Conservation (phyloP, 30 jellyfish, hydroid and myxozoan species). For the Aurelia coerulea region DNA sequence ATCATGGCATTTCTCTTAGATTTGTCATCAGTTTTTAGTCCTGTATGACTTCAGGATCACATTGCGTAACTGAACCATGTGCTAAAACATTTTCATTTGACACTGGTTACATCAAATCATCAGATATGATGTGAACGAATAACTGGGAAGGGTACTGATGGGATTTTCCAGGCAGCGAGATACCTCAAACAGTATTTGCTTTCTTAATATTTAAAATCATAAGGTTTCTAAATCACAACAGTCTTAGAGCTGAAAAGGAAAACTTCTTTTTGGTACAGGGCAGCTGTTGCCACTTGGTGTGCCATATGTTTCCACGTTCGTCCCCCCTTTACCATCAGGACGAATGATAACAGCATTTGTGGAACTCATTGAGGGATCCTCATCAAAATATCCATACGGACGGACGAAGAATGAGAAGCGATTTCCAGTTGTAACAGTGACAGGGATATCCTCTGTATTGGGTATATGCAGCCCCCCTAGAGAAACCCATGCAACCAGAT, state of each 20-base stretch:
- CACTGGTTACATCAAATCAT: no score
- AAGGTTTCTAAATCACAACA: no score
- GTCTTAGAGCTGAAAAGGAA: background rate
- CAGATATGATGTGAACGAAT: no score
- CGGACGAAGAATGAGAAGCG: slow-evolving; percentile 66
- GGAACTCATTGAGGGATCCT: slow-evolving; percentile 86
- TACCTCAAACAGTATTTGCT: no score
- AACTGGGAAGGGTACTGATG: no score
- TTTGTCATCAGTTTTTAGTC: no score
- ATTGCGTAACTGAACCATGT: no score
- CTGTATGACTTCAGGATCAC: no score
- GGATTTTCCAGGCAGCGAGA: no score
- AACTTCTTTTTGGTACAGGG: slow-evolving; percentile 51
- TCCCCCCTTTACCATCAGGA: slow-evolving; percentile 48
- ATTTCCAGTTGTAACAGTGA: slow-evolving; percentile 77
- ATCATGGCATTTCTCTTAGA: no score
- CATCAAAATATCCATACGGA: slow-evolving; percentile 79
- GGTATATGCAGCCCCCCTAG: slow-evolving; percentile 85
- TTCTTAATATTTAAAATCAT: no score
- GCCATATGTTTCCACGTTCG: slow-evolving; percentile 61
- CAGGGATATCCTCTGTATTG: slow-evolving; percentile 83
- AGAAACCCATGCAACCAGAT: slow-evolving; percentile 92
- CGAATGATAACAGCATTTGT: slow-evolving; percentile 53
- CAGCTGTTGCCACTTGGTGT: slow-evolving; percentile 71
- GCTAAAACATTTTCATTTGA: no score